Percentiles rank a stretch among this genome's conserved stretches.
Conservation (phyloP, 2,113 vertebrate species). For the Catharus minimus region DNA sequence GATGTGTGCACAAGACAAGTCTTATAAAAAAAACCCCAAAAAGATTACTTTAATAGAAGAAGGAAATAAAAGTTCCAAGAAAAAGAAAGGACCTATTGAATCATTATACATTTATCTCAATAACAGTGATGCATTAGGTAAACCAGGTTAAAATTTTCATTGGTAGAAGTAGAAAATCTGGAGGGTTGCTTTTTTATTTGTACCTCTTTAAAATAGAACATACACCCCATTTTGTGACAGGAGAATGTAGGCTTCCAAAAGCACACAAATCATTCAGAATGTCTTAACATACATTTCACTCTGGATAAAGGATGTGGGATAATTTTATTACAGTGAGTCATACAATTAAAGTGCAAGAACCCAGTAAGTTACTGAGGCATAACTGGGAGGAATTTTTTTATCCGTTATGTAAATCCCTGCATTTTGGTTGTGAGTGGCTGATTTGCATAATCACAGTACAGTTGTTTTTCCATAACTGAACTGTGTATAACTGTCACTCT, state of each 20-base stretch:
- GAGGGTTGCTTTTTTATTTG: background rate
- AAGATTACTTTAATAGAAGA: background rate
- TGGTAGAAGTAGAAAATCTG: background rate
- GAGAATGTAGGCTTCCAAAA: background rate
- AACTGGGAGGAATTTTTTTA: slow-evolving; percentile 48
- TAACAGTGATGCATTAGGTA: background rate
- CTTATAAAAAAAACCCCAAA: background rate
- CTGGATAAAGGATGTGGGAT: slow-evolving; percentile 14
- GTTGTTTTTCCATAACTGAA: slow-evolving; percentile 40
- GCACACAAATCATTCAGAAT: background rate
- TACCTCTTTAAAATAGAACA: background rate
- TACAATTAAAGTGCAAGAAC: slow-evolving; percentile 49
- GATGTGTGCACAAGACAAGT: background rate
- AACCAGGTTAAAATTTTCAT: background rate
- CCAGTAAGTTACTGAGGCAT: slow-evolving; percentile 27
- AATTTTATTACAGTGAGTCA: slow-evolving; percentile 48
- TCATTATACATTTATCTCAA: background rate
- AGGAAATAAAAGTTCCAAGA: background rate
- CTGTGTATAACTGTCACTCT: slow-evolving; percentile 34
- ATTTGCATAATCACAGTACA: slow-evolving; percentile 56
- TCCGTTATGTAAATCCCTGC: slow-evolving; percentile 37
- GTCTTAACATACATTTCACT: slow-evolving; percentile 10
- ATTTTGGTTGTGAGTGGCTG: slow-evolving; percentile 40
- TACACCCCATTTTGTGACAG: background rate
- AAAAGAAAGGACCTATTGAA: background rate